phyloP scores from a whole-genome alignment of 2,888 invertebrate species.

The Ormyrus nitidulus region DNA sequence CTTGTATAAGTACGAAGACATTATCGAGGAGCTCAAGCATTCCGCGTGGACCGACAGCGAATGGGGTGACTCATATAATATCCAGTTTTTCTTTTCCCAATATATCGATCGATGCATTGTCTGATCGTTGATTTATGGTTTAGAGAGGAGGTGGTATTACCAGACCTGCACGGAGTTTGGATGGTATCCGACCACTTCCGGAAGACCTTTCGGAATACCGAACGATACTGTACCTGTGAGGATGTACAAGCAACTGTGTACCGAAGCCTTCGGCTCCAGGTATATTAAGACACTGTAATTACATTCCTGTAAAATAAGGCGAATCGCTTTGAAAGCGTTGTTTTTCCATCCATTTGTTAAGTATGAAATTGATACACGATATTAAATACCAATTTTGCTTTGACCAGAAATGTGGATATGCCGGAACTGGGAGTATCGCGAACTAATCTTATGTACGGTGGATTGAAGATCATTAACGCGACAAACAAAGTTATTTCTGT shows the following conservation, averaged over 20 bases:
- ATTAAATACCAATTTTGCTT: conserved; percentile 40
- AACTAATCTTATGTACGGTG: conserved; percentile 89
- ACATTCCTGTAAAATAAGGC: too few species aligned
- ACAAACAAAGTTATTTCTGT: conserved; percentile 87
- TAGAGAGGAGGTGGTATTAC: conserved; percentile 92
- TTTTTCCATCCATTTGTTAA: too few species aligned
- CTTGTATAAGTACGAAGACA: neutral
- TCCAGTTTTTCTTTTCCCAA: too few species aligned
- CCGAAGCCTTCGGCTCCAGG: conserved; percentile 87
- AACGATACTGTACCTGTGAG: conserved; percentile 85
- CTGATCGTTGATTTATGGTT: conserved; percentile 7
- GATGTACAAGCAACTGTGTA: conserved; percentile 88
- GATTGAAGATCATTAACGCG: conserved; percentile 78
- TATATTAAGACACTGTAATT: conserved; percentile 65
- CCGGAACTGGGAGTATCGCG: conserved; percentile 78
- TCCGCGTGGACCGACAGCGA: neutral
- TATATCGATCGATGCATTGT: too few species aligned
- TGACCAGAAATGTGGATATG: neutral
- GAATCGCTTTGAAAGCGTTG: too few species aligned
- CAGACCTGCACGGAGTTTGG: conserved; percentile 98
- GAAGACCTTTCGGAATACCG: conserved; percentile 79
- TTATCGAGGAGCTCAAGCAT: neutral
- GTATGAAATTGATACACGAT: too few species aligned
- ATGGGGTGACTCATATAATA: neutral
- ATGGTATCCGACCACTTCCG: conserved; percentile 92